Evolutionary conservation across 2,888 invertebrate genomes (phyloP).

Genomic region (Tiliacea citrago): DNA sequence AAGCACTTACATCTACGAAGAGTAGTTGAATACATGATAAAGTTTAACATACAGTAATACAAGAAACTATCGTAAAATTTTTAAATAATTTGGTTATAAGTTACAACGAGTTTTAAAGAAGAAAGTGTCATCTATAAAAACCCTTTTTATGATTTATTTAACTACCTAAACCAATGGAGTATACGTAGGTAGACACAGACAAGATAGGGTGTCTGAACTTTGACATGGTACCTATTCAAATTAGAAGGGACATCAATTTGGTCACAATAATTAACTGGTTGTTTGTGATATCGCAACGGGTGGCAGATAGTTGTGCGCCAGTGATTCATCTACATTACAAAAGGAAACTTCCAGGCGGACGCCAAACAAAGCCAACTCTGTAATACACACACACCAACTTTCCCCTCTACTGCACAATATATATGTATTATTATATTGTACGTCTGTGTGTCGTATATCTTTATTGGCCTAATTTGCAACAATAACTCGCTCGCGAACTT

Average conservation of each 20-base stretch:
- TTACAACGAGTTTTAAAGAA: no score
- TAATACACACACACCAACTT: constrained; percentile 58
- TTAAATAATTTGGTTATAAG: no score
- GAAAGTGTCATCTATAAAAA: no score
- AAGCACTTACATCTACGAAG: no score
- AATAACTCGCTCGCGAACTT: constrained; percentile 66
- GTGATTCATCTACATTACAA: constrained; percentile 65
- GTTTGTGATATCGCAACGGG: constrained; percentile 55
- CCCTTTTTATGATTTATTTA: no score
- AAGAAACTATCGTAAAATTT: no score
- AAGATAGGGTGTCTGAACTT: constrained; percentile 36
- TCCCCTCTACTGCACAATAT: constrained; percentile 29
- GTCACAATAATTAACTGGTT: constrained; percentile 54
- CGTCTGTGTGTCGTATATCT: constrained; percentile 48
- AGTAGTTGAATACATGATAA: no score
- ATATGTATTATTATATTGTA: constrained; percentile 35
- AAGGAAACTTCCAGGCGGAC: constrained; percentile 60
- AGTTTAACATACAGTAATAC: no score
- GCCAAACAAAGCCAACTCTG: constrained; percentile 56
- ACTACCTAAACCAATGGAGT: no score
- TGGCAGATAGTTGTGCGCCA: constrained; percentile 46
- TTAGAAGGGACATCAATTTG: constrained; percentile 42
- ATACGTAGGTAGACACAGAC: background rate
- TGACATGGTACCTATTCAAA: constrained; percentile 52
- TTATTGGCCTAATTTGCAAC: constrained; percentile 68